Conservation (phyloP, 2,888 invertebrate species). For the Amphipyra tragopoginis region DNA sequence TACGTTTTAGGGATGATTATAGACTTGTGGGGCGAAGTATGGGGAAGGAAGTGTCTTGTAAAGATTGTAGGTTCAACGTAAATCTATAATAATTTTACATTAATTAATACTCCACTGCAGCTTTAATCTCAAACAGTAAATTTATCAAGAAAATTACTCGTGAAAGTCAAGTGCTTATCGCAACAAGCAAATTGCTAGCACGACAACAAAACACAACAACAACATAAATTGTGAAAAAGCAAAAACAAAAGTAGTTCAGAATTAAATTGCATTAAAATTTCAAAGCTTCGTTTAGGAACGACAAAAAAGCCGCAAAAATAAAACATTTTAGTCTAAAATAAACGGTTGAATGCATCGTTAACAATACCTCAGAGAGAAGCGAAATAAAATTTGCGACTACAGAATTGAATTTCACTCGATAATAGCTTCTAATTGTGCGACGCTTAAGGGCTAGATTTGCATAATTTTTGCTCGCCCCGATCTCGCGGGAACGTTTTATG, state of each 20-base stretch:
- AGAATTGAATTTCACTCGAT: conserved; percentile 78
- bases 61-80: too few relatives aligned
- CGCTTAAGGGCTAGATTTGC: conserved; percentile 83
- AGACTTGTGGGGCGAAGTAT: background rate
- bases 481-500: conserved; percentile 78
- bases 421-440: conserved; percentile 84
- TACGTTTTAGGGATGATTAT: background rate
- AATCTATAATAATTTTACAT: background rate
- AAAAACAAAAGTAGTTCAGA: background rate
- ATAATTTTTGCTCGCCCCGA: conserved; percentile 78
- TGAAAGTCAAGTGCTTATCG: too few relatives aligned
- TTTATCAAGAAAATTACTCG: too few relatives aligned
- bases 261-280: conserved; percentile 36
- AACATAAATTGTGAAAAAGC: background rate
- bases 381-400: conserved; percentile 73
- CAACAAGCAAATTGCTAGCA: too few relatives aligned
- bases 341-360: conserved; percentile 60
- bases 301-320: conserved; percentile 24
- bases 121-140: too few relatives aligned
- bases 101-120: too few relatives aligned
- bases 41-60: background rate
- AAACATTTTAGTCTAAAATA: conserved; percentile 48
- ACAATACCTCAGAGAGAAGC: conserved; percentile 52
- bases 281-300: conserved; percentile 34
- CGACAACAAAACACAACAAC: too few relatives aligned